Percentiles rank a stretch among this genome's conserved stretches.
phyloP scores from a whole-genome alignment of 2,797 vertebrate genomes.

The Pseudocheirus occidentalis region DNA sequence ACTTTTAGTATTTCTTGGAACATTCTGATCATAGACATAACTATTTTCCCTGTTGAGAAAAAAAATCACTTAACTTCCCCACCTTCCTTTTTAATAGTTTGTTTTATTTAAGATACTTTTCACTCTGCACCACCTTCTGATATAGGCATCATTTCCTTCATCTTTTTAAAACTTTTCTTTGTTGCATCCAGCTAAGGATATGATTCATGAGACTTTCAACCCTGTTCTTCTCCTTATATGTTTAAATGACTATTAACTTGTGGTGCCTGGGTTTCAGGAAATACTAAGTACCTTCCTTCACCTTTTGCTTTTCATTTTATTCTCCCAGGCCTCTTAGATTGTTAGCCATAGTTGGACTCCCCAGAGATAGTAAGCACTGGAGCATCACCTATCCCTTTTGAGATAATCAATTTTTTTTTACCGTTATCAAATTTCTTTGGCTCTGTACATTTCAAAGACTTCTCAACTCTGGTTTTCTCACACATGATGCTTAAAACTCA shows the following conservation, averaged over 20 bases:
- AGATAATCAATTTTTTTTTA: neutral
- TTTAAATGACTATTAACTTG: neutral
- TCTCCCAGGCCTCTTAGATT: neutral
- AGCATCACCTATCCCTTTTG: neutral
- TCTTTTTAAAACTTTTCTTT: neutral
- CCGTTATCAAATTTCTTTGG: neutral
- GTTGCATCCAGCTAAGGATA: neutral
- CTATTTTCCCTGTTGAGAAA: neutral
- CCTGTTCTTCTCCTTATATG: neutral
- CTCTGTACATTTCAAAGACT: neutral
- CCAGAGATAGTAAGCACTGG: neutral
- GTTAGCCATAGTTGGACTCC: neutral
- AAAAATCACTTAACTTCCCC: neutral
- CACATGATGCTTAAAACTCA: neutral
- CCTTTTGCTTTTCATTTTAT: neutral
- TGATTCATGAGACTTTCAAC: neutral
- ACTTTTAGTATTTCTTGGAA: neutral
- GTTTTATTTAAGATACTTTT: neutral
- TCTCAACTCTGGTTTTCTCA: neutral
- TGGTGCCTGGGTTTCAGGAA: neutral
- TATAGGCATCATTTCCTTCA: neutral
- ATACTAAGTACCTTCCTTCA: neutral
- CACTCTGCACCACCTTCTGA: neutral
- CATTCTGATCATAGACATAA: neutral
- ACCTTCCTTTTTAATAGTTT: neutral